Evolutionary conservation across 2,888 invertebrate species (phyloP), one percentile per base, ranked within the genome.

Genomic region (Syrista parreyssii): DNA sequence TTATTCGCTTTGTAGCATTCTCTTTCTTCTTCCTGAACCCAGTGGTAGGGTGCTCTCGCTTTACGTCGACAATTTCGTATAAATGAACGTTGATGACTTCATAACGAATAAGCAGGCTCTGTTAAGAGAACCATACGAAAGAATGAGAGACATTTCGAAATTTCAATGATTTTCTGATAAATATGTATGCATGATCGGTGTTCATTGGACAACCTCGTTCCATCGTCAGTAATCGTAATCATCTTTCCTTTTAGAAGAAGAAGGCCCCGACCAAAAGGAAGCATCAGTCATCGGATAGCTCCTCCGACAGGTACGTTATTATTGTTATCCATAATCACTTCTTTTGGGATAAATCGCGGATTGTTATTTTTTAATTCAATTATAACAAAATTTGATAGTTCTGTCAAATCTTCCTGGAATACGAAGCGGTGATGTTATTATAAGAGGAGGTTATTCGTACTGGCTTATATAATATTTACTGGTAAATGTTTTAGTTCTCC

Each of bases 191-290:
- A 90, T 90, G 89, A 87, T 89, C 77, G 87, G 84, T 90, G 90
- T 90, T 86, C 81, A 81, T 81, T 75, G 34, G 79, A 55, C 78
- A 76, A 74, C 32, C 31, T 68, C 34, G 75, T 68, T 55, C 69
- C 30, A 83, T 79, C 78, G 72, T 81, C 32, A 84, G 72, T 85
- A 83, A 88, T 82, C 73, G 68, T 73, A 68, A 77, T 76, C 76
- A 80, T 79, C 77, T 86, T 88, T 89, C 85, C 82, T 89, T 91
- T 89, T 89, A 91, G 91, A 92, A 94, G 93, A 94, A 93, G 91
- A 94, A 93, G 90, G 92, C 93, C 82, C 85, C 89, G 78, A 82
- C 86, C 77, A 94, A 94, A 91, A 94, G 93, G 92, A 93, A 93
- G 88, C 92, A 92, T 82, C 92, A 92, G 81, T 92, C 93, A 78